Base-by-base conservation (phyloP, 2,113 vertebrate genomes). In the Mormoops blainvillei region DNA sequence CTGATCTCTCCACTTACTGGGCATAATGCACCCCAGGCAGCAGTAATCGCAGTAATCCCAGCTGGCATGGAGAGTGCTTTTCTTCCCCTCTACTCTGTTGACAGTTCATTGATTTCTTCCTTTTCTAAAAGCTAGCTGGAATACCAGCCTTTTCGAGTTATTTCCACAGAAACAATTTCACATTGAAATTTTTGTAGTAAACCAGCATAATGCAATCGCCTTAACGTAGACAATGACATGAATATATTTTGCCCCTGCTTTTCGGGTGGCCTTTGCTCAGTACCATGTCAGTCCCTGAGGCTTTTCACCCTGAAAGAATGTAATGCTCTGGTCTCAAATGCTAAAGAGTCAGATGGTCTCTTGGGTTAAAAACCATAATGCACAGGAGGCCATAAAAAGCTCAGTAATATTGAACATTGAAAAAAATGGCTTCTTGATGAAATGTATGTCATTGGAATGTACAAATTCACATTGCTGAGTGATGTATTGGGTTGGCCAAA, bases 281-380 rank as follows among this genome's bases (percentile, higher is more conserved):
- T 1, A 48, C 48, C 45, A 6, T n/a, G 68, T 50, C 33, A 5
- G 13, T 24, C 65, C 20, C 50, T 18, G 2, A 87, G 73, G 54
- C 95, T 97, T 96, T 5, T 96, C 26, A 58, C n/a, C 3, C 13
- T 77, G 54, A 94, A 97, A 90, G 48, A 3, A 10, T 86, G 31
- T 54, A 33, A 22, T 22, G 33, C 89, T 92, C 94, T 43, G 61
- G 65, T 81, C 26, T 87, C 82, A 65, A 94, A 54, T 91, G 81
- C 92, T 92, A 50, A 43, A 91, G 71, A 45, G 52, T 36, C 36
- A 82, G 24, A 38, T 77, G 4, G 41, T 81, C 68, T 33, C 9
- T 45, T 94, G 38, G 70, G 22, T 93, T 80, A 89, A 94, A 97
- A 98, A 78, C 5, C 73, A 61, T 67, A 86, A 83, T 94, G 31